Evolutionary conservation across 2,888 invertebrate species (phyloP).

Genomic region (Tachystola acroxantha): DNA sequence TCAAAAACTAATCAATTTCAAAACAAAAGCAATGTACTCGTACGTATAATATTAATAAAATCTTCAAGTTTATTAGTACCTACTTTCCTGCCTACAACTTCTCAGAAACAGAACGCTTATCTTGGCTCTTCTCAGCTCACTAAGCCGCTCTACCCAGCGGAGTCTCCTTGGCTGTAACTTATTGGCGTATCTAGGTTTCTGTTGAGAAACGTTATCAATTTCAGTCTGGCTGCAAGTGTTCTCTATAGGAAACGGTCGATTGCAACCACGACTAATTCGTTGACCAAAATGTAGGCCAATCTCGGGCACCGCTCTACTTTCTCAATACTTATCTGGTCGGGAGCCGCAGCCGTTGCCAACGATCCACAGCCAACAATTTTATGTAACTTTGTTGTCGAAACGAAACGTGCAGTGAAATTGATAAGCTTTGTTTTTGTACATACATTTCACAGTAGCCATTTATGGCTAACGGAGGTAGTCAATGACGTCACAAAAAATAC

Average conservation of each 20-base stretch:
- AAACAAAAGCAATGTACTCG: no score
- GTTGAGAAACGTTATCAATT: constrained; percentile 61
- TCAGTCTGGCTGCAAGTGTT: constrained; percentile 50
- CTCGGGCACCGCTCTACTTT: constrained; percentile 69
- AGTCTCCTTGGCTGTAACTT: constrained; percentile 1
- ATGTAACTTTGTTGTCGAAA: constrained; percentile 74
- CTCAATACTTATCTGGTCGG: constrained; percentile 70
- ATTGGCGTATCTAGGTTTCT: constrained; percentile 15
- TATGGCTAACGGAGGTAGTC: background rate
- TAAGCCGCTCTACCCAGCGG: constrained; percentile 8
- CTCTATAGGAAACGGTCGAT: constrained; percentile 62
- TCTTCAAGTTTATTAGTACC: no score
- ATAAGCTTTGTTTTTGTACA: constrained; percentile 49
- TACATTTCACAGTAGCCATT: constrained; percentile 20
- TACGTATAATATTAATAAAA: no score
- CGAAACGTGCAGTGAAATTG: constrained; percentile 54
- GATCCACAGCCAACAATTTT: constrained; percentile 59
- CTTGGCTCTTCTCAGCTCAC: constrained; percentile 13
- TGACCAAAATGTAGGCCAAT: constrained; percentile 66
- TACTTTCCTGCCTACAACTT: background rate
- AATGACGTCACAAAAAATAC: background rate
- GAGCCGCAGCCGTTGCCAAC: constrained; percentile 64
- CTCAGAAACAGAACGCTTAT: constrained; percentile 6
- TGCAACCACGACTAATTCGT: constrained; percentile 67
- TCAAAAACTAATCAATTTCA: no score